phyloP scores from a whole-genome alignment of 2,113 vertebrate species.

The Sylvilagus bachmani region DNA sequence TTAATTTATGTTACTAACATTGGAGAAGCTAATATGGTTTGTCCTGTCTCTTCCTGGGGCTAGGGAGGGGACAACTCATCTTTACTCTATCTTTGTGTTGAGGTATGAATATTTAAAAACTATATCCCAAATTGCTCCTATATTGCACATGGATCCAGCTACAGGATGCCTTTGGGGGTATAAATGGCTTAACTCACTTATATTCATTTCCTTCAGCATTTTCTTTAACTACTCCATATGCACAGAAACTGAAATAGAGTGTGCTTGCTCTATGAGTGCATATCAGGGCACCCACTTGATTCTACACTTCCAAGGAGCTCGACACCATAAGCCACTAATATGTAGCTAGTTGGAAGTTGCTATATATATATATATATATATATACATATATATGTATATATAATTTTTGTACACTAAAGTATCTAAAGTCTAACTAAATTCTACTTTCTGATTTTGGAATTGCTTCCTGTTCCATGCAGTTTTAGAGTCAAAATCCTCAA shows the following conservation, averaged over 20 bases:
- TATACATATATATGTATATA: neutral
- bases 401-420: neutral
- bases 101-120: constrained; percentile 1
- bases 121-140: neutral
- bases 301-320: constrained; percentile 1
- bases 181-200: constrained; percentile 14
- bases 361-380: neutral
- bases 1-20: neutral
- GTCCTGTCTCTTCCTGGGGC: neutral
- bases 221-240: neutral
- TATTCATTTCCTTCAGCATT: constrained; percentile 25
- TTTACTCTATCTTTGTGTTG: neutral
- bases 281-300: neutral
- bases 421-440: neutral
- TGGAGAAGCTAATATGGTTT: neutral
- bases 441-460: neutral
- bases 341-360: neutral
- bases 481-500: neutral
- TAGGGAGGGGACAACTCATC: neutral
- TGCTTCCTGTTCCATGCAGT: neutral
- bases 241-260: constrained; percentile 26
- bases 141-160: neutral
- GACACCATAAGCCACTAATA: neutral
- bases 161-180: neutral
- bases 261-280: neutral